Evolutionary conservation across 2,888 invertebrate species (phyloP), one percentile per base, ranked within the genome.

Genomic region (Fragum sueziense): DNA sequence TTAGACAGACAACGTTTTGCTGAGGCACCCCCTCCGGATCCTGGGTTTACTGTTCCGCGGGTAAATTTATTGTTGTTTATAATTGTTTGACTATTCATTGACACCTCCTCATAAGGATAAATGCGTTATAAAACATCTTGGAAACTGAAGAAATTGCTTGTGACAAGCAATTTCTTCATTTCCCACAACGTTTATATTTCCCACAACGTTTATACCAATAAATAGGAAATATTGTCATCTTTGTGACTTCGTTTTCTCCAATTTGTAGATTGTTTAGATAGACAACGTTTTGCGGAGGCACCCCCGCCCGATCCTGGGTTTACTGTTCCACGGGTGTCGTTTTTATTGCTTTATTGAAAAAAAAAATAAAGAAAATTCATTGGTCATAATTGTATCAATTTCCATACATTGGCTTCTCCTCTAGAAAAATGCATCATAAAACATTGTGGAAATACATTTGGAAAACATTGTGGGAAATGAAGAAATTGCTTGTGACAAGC

Each of bases 1-100:
- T 22, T 61, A n/a, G 33, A 61, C n/a, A 61, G 61, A 61, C 27
- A 61, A 33, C 31, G 20, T n/a, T 61, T 61, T 31, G 20, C 27
- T 11, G 7, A n/a, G n/a, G 33, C 27, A 20, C 61, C 61, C 6
- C 20, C 20, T 7, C 61, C 61, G 31, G 61, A 61, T 33, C 61
- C 61, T 31, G 17, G 9, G 4, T 61, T 61, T 20, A 61, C 31
- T 20, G n/a, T 61, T 33, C 20, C 17, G 0, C 14, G 31, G 61
- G 61, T 61, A 61, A 31, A n/a, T n/a, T 20, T 20, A 25, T 6
- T 20, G 20, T 54, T 54, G 3, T 6, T 2, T 54, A n/a, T n/a
- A n/a, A n/a, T n/a, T 41, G 9, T 11, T 41, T 11, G 41, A 41
- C 17, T 41, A 11, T 41, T 11, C 9, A 9, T 41, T 41, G 9